Base-by-base conservation (phyloP, 2,888 invertebrate genomes). In the Pachydiplax longipennis region DNA sequence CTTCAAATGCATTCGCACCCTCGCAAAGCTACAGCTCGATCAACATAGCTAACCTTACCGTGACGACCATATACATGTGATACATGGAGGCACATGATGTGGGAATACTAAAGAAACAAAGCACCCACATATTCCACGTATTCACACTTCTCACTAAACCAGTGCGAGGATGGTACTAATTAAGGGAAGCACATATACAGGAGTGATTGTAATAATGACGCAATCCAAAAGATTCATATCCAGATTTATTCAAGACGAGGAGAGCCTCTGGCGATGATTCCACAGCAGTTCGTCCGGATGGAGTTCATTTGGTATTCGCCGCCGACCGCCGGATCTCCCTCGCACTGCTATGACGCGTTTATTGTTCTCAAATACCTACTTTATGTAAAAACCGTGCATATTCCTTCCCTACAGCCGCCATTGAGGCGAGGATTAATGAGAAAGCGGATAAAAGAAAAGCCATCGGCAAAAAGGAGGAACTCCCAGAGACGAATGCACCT, bases 261-360 rank as follows among this genome's bases (percentile, higher is more conserved):
- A 35, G n/a, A 82, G 8, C 12, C 44, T 44, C 44, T 10, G 58
- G n/a, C n/a, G 87, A 35, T 15, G 15, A 61, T 58, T 82, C 87
- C 25, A 31, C 25, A 31, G 35, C 53, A 40, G 37, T 61, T 83
- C 61, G 37, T 87, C 61, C 22, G 58, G 31, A 18, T 61, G 87
- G 61, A 65, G 87, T 58, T 87, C 87, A 87, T 87, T 87, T 87
- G 87, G 37, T 61, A 87, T 87, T 65, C 37, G 87, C 87, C 83
- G 83, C n/a, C n/a, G n/a, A n/a, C n/a, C n/a, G n/a, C n/a, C n/a
- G n/a, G n/a, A n/a, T n/a, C n/a, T n/a, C n/a, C n/a, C n/a, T n/a
- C n/a, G n/a, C n/a, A n/a, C n/a, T n/a, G n/a, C n/a, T n/a, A n/a
- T 87, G n/a, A 37, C 37, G 58, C 61, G 87, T 65, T 35, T 37